A percentile compares a stretch with the other conserved stretches of the same genome.
These are phyloP conservation scores for Lutjanus campechanus DNA, from an alignment of 2,797 vertebrate genomes.

Conservation along the genomic window DNA sequence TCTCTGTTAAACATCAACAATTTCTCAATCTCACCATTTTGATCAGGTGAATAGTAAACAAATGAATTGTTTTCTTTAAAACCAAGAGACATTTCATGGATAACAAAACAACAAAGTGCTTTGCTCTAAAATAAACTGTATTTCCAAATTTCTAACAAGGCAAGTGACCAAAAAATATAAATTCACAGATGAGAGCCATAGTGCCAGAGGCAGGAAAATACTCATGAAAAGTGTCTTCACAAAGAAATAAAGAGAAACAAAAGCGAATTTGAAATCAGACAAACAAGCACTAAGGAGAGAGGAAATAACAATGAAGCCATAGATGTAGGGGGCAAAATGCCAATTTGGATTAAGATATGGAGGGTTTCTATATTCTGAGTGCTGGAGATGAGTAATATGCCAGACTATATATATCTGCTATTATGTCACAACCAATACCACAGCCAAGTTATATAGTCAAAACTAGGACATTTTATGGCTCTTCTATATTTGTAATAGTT, in stretches of 20 bases:
- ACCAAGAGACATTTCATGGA: not conserved
- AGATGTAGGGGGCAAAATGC: not conserved
- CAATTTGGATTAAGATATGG: not conserved
- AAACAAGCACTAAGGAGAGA: not conserved
- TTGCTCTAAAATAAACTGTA: not conserved
- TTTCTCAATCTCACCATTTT: not conserved
- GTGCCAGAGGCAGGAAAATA: not conserved
- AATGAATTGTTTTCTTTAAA: not conserved
- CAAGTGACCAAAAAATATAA: not conserved
- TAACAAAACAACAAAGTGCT: not conserved
- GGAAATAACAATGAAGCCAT: not conserved
- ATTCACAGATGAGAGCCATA: not conserved
- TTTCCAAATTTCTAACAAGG: not conserved
- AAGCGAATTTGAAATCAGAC: constrained; percentile 1
- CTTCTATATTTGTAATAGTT: not conserved
- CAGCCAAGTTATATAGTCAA: not conserved
- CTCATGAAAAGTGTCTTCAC: not conserved
- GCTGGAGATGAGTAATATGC: not conserved
- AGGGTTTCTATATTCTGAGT: too few species aligned
- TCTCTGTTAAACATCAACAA: not conserved
- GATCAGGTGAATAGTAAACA: not conserved
- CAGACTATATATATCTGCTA: not conserved
- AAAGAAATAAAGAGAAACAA: not conserved
- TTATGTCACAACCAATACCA: not conserved
- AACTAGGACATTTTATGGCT: not conserved